Conservation (phyloP, 2,113 vertebrate genomes). For the Irena cyanogastra region DNA sequence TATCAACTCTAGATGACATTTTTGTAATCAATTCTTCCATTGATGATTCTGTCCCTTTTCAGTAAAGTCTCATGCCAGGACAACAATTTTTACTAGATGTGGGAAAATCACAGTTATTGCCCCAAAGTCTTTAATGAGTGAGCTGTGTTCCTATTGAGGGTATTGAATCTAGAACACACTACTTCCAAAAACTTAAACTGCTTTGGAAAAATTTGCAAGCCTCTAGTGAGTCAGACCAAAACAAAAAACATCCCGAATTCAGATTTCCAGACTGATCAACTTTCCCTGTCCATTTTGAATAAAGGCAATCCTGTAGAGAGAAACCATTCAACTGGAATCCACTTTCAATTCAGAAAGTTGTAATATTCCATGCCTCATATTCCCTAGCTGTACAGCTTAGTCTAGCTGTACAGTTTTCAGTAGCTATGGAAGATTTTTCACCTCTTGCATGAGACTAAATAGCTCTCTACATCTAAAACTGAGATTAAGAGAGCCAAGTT, state of each 20-base stretch:
- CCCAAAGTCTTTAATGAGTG: not conserved
- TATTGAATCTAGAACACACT: not conserved
- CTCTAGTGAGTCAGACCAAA: not conserved
- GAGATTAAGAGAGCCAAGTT: not conserved
- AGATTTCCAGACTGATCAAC: not conserved
- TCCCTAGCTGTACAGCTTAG: not conserved
- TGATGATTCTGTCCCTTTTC: not conserved
- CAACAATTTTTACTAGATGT: not conserved
- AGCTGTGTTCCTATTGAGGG: not conserved
- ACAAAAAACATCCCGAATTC: not conserved
- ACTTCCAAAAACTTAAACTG: not conserved
- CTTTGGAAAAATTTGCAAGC: not conserved
- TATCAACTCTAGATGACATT: not conserved
- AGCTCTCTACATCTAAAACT: not conserved
- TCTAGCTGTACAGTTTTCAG: not conserved
- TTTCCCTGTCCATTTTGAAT: not conserved
- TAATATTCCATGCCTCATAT: not conserved
- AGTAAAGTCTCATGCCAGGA: not conserved
- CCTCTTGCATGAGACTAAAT: not conserved
- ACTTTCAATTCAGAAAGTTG: not conserved
- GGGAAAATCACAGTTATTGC: not conserved
- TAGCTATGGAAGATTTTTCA: not conserved
- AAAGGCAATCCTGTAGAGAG: not conserved
- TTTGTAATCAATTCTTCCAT: not conserved
- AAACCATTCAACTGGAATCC: not conserved